Percentiles rank a stretch among this genome's conserved stretches.
These are phyloP conservation scores for Danaus chrysippus DNA, from an alignment of 2,888 invertebrate species.

Conservation along the genomic window DNA sequence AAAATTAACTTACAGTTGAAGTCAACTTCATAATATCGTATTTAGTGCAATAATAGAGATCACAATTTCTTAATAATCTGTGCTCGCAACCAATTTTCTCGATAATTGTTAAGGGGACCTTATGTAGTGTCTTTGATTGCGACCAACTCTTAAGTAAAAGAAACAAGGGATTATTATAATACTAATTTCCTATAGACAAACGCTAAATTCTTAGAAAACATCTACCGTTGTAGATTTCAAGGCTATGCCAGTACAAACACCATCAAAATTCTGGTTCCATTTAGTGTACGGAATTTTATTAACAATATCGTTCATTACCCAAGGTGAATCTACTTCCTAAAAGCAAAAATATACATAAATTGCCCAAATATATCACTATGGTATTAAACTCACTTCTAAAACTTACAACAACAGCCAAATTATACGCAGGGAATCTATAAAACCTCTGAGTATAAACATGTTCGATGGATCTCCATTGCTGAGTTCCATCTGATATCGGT, in stretches of 20 bases:
- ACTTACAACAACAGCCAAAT: constrained; percentile 52
- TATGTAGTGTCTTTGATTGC: constrained; percentile 34
- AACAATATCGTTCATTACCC: constrained; percentile 47
- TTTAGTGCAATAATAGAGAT: constrained; percentile 42
- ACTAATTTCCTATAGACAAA: neutral
- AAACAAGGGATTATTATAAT: neutral
- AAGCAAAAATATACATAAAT: constrained; percentile 24
- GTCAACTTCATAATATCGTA: constrained; percentile 27
- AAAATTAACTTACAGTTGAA: constrained; percentile 28
- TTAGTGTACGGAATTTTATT: constrained; percentile 51
- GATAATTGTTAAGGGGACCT: constrained; percentile 35
- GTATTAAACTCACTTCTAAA: neutral
- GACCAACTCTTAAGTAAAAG: constrained; percentile 46
- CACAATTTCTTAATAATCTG: constrained; percentile 36
- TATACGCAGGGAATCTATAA: constrained; percentile 51
- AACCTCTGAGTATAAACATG: constrained; percentile 49
- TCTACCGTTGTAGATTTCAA: constrained; percentile 46
- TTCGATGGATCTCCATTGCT: constrained; percentile 51
- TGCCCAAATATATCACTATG: neutral
- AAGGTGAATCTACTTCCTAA: constrained; percentile 43
- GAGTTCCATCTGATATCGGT: constrained; percentile 22
- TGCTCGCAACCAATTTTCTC: constrained; percentile 35
- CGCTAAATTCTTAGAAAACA: neutral
- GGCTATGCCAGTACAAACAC: constrained; percentile 45
- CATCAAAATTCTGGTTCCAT: constrained; percentile 47